phyloP scores from a whole-genome alignment of 2,888 invertebrate genomes.

The Drosophila robusta region DNA sequence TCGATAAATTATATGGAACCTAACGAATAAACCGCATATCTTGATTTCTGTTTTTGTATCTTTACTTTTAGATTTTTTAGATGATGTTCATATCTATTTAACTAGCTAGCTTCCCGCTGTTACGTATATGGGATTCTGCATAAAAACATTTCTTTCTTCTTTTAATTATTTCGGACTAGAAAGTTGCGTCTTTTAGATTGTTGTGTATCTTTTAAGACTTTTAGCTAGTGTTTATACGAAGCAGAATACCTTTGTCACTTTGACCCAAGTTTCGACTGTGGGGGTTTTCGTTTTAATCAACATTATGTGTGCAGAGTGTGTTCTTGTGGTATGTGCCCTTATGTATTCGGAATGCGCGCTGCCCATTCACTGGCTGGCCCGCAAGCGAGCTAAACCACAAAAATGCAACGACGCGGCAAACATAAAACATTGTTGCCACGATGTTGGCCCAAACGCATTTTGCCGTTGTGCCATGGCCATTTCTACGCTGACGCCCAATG shows the following conservation, averaged over 20 bases:
- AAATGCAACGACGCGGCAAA: constrained; percentile 50
- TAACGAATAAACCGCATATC: no score
- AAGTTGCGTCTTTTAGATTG: not conserved
- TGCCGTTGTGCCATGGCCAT: constrained; percentile 36
- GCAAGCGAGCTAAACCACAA: constrained; percentile 39
- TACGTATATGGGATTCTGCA: no score
- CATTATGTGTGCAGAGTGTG: not conserved
- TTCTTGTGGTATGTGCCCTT: constrained; percentile 4
- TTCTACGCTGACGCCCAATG: constrained; percentile 21
- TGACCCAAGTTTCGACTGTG: not conserved
- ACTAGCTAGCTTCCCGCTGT: no score
- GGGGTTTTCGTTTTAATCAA: not conserved
- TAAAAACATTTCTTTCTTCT: not conserved
- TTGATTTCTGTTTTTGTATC: not conserved
- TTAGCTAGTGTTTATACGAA: not conserved
- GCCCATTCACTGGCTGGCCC: constrained; percentile 31
- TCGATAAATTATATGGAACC: no score
- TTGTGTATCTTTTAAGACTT: not conserved
- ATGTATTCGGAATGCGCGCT: constrained; percentile 34
- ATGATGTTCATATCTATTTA: not conserved
- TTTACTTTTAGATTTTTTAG: not conserved
- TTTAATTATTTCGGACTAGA: not conserved
- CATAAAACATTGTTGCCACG: constrained; percentile 46
- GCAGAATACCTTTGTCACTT: not conserved
- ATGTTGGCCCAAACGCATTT: constrained; percentile 41